These are phyloP conservation scores for Lasioglossum oenotherae DNA, from an alignment of 2,888 invertebrate genomes.

Conservation along the genomic window DNA sequence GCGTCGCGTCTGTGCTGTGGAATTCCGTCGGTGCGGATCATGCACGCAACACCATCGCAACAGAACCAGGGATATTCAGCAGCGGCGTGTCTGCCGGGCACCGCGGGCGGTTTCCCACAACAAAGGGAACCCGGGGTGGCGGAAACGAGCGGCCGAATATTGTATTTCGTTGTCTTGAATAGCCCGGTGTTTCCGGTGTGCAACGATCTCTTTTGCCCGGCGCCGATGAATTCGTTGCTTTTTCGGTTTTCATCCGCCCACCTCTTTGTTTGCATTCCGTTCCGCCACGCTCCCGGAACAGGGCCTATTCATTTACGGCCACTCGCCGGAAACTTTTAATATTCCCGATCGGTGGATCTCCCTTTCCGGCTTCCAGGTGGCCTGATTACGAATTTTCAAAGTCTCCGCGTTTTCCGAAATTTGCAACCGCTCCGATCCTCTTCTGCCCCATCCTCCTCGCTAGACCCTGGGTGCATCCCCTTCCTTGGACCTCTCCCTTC, in stretches of 20 bases:
- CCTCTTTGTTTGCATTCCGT: background rate
- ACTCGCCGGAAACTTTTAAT: conserved; percentile 24
- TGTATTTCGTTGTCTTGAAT: conserved; percentile 32
- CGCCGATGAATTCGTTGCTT: background rate
- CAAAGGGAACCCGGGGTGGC: conserved; percentile 20
- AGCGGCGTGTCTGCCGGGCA: background rate
- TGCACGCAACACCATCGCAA: background rate
- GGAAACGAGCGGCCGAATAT: conserved; percentile 24
- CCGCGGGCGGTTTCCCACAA: conserved; percentile 3
- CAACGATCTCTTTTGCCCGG: background rate
- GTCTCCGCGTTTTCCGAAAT: background rate
- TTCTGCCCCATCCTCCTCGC: background rate
- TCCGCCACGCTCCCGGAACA: conserved; percentile 3
- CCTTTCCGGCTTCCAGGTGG: background rate
- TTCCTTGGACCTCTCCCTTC: background rate
- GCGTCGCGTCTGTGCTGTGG: background rate
- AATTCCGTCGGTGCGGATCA: background rate
- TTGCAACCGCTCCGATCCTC: background rate
- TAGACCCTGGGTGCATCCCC: background rate
- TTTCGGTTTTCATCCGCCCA: conserved; percentile 20
- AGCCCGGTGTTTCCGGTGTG: background rate
- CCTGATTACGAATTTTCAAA: background rate
- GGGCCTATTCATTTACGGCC: background rate
- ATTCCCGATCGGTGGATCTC: conserved; percentile 8
- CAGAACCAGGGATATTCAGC: conserved; percentile 14